Percentiles rank a stretch among this genome's conserved stretches.
Evolutionary conservation across 2,113 vertebrate species (phyloP).

Genomic region (Psammodynastes pulverulentus): DNA sequence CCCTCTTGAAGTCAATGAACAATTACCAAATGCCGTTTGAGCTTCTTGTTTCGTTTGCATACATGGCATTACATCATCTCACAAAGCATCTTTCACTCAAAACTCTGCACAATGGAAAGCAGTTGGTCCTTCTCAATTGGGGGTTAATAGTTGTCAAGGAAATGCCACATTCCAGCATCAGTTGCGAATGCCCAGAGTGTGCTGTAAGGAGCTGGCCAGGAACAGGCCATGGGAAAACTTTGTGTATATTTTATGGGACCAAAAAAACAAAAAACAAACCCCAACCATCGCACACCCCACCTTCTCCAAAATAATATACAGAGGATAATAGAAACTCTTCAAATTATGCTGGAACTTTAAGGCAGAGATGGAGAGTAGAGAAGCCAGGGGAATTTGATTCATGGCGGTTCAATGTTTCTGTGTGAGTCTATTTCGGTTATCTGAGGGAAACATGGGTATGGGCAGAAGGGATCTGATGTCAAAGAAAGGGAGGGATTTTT

Average conservation of each 20-base stretch:
- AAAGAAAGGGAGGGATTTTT: not conserved
- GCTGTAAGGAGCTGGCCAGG: conserved; percentile 54
- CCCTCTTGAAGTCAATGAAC: conserved; percentile 56
- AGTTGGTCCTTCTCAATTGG: conserved; percentile 56
- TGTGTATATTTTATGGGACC: conserved; percentile 66
- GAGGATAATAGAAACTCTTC: conserved; percentile 46
- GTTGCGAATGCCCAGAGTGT: conserved; percentile 65
- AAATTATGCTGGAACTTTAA: not conserved
- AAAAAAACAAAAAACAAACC: too few species aligned
- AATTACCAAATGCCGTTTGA: conserved; percentile 63
- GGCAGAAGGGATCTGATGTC: not conserved
- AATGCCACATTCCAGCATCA: conserved; percentile 68
- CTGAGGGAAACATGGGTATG: not conserved
- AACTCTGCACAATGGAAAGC: conserved; percentile 54
- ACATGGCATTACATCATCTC: conserved; percentile 70
- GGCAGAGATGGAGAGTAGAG: conserved; percentile 33
- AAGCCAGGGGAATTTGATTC: not conserved
- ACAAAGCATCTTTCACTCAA: conserved; percentile 62
- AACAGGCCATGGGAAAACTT: conserved; percentile 68
- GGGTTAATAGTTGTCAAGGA: conserved; percentile 67
- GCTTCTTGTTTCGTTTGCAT: conserved; percentile 63
- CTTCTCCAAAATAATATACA: conserved; percentile 55
- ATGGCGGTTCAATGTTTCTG: conserved; percentile 26
- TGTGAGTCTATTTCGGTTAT: not conserved
- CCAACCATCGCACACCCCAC: conserved; percentile 20